A percentile compares a stretch with the other conserved stretches of the same genome.
phyloP scores from a whole-genome alignment of 92 coral and sea anemone species.

The Bergia sp. region DNA sequence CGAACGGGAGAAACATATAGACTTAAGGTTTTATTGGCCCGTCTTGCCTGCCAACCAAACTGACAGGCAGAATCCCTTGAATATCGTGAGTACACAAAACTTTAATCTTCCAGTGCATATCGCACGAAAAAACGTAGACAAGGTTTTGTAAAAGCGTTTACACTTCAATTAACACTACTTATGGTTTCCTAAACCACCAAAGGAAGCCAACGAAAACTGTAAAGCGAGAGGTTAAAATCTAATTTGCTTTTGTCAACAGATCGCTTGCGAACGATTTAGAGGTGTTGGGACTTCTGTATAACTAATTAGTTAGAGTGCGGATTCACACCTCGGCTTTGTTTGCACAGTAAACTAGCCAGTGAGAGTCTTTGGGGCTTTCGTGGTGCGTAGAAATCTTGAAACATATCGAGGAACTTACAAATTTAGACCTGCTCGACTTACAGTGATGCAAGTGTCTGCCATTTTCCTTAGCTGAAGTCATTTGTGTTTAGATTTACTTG shows the following conservation, averaged over 20 bases:
- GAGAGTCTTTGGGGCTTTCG: neutral
- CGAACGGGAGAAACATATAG: neutral
- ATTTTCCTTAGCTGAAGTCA: neutral
- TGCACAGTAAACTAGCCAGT: neutral
- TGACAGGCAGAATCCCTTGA: neutral
- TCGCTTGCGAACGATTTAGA: constrained; percentile 42
- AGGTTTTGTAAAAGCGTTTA: constrained; percentile 3
- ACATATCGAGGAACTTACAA: neutral
- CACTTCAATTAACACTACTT: constrained; percentile 44
- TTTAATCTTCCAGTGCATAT: neutral
- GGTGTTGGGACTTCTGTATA: constrained; percentile 12
- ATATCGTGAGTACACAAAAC: constrained; percentile 12
- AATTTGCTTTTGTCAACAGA: constrained; percentile 45
- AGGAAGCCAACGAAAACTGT: constrained; percentile 17
- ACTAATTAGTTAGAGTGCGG: constrained; percentile 16
- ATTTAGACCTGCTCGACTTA: neutral
- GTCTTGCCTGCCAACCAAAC: constrained; percentile 17
- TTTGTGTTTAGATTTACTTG: neutral
- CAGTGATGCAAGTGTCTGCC: neutral
- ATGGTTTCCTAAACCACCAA: constrained; percentile 9
- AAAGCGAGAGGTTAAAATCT: constrained; percentile 10
- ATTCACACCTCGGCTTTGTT: constrained; percentile 10
- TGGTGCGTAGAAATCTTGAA: neutral
- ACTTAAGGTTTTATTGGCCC: neutral
- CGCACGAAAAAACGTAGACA: neutral